phyloP scores from a whole-genome alignment of 2,888 invertebrate species.

The Malacosoma neustria region DNA sequence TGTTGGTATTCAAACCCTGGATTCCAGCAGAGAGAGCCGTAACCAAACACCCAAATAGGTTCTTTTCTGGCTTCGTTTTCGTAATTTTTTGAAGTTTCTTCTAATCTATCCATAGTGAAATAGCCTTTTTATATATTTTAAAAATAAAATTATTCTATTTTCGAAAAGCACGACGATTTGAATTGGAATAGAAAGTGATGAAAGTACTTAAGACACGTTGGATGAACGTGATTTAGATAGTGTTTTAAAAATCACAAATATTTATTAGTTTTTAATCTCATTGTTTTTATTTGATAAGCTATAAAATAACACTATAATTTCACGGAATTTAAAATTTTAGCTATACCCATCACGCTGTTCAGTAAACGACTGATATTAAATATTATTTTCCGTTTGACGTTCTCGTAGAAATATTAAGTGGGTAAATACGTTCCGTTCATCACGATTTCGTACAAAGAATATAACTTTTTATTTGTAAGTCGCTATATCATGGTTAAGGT shows the following conservation, averaged over 20 bases:
- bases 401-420: slow-evolving; percentile 5
- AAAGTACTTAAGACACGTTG: slow-evolving; percentile 25
- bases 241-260: slow-evolving; percentile 22
- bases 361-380: slow-evolving; percentile 8
- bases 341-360: slow-evolving; percentile 3
- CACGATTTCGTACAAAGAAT: too few species aligned
- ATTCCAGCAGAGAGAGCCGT: slow-evolving; percentile 96
- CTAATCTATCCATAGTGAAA: slow-evolving; percentile 3
- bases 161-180: slow-evolving; percentile 17
- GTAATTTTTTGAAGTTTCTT: slow-evolving; percentile 10
- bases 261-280: slow-evolving; percentile 51
- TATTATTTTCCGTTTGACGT: slow-evolving; percentile 11
- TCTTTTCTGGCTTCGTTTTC: slow-evolving; percentile 35
- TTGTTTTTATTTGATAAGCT: slow-evolving; percentile 36
- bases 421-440: slow-evolving; percentile 26
- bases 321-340: slow-evolving; percentile 13
- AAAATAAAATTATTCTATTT: slow-evolving; percentile 1
- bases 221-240: slow-evolving; percentile 29
- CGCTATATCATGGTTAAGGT: too few species aligned
- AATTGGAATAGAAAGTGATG: slow-evolving; percentile 29
- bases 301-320: slow-evolving; percentile 31
- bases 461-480: too few species aligned
- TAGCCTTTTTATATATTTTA: not conserved
- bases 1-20: slow-evolving; percentile 91
- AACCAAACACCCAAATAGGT: slow-evolving; percentile 93